A percentile compares a stretch with the other conserved stretches of the same genome.
Conservation (phyloP, 1,140 invertebrate species). For the Ephestia elutella region DNA sequence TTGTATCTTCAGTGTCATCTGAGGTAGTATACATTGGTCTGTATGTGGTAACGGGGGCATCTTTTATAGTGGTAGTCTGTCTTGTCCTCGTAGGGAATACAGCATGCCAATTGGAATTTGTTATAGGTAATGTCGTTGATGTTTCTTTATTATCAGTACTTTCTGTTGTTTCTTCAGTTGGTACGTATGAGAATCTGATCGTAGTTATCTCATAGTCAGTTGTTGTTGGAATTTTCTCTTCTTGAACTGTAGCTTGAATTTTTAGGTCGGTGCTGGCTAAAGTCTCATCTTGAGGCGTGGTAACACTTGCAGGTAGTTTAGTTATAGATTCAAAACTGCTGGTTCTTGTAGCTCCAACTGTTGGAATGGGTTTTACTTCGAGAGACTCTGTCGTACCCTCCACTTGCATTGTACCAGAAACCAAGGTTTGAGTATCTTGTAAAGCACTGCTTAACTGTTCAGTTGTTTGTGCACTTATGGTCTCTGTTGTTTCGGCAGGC, state of each 20-base stretch:
- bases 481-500: constrained; percentile 26
- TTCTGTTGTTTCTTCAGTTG: constrained; percentile 42
- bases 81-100: constrained; percentile 44
- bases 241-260: constrained; percentile 28
- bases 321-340: constrained; percentile 67
- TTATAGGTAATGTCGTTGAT: constrained; percentile 14
- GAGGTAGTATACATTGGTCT: constrained; percentile 53
- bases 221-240: constrained; percentile 28
- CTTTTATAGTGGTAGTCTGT: constrained; percentile 40
- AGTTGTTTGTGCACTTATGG: constrained; percentile 13
- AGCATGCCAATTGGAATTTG: constrained; percentile 39
- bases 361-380: constrained; percentile 40
- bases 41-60: constrained; percentile 57
- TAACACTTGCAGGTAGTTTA: constrained; percentile 55
- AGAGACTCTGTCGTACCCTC: constrained; percentile 28
- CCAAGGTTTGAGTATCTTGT: constrained; percentile 33
- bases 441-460: constrained; percentile 9
- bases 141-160: constrained; percentile 20
- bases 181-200: constrained; percentile 59
- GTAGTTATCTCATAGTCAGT: constrained; percentile 65
- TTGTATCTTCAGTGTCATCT: constrained; percentile 38
- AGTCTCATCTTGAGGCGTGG: constrained; percentile 55
- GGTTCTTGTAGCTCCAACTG: constrained; percentile 49
- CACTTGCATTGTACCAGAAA: constrained; percentile 34
- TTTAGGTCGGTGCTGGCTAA: constrained; percentile 31